phyloP scores from a whole-genome alignment of 2,797 vertebrate species.

The Naso thynnoides region DNA sequence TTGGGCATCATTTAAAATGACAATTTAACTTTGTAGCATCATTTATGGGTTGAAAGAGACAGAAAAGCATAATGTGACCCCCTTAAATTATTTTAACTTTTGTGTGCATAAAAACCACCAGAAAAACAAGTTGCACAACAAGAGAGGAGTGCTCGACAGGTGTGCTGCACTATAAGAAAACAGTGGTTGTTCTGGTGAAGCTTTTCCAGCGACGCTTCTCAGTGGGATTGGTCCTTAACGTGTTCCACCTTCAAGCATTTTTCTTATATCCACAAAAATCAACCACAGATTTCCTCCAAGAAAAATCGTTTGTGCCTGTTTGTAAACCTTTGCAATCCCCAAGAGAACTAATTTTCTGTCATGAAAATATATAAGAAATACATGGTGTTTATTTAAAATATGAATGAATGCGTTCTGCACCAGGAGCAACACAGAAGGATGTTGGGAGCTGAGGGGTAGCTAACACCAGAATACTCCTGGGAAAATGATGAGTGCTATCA shows the following conservation, averaged over 20 bases:
- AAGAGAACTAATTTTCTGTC: background rate
- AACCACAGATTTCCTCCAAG: background rate
- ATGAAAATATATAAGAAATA: background rate
- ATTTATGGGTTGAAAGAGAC: too few species aligned
- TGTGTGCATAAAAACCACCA: too few species aligned
- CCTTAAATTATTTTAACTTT: too few species aligned
- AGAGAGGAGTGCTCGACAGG: too few species aligned
- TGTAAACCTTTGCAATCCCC: background rate
- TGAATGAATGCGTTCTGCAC: slow-evolving; percentile 39
- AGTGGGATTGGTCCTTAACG: too few species aligned
- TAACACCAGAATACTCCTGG: slow-evolving; percentile 21
- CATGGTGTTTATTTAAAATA: slow-evolving; percentile 24
- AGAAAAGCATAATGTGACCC: too few species aligned
- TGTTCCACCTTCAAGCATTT: background rate
- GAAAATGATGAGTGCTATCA: slow-evolving; percentile 11
- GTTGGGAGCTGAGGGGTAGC: slow-evolving; percentile 2
- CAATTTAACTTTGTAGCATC: too few species aligned
- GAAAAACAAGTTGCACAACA: too few species aligned
- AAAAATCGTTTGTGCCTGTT: background rate
- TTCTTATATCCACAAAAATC: background rate
- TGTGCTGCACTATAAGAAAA: too few species aligned
- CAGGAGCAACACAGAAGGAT: slow-evolving; percentile 9
- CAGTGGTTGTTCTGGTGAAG: too few species aligned
- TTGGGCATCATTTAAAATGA: too few species aligned
- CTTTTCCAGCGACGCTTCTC: too few species aligned